phyloP scores from a whole-genome alignment of 2,888 invertebrate species.

The Melanchra persicariae region DNA sequence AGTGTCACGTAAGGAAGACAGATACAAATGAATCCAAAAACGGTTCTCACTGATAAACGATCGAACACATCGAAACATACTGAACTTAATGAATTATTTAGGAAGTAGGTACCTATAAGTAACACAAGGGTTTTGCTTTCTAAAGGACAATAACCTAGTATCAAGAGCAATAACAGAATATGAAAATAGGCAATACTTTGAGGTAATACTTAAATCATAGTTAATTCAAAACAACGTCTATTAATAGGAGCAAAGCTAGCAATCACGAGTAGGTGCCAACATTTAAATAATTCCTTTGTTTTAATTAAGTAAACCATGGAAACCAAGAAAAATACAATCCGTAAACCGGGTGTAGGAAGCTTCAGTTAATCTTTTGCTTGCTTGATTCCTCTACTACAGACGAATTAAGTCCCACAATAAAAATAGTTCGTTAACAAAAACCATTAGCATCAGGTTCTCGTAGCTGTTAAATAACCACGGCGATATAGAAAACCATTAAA shows the following conservation, averaged over 20 bases:
- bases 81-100: constrained; percentile 43
- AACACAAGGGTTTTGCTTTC: neutral
- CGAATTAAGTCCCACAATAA: constrained; percentile 11
- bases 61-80: constrained; percentile 45
- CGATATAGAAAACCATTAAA: constrained; percentile 44
- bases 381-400: neutral
- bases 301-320: constrained; percentile 17
- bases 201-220: neutral
- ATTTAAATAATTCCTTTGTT: constrained; percentile 31
- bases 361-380: constrained; percentile 15
- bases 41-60: constrained; percentile 66
- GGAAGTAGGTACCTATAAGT: constrained; percentile 35
- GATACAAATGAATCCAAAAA: constrained; percentile 69
- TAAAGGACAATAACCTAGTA: neutral
- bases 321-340: neutral
- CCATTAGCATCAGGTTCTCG: constrained; percentile 22
- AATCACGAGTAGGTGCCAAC: neutral
- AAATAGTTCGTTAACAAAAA: constrained; percentile 23
- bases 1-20: constrained; percentile 63
- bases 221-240: neutral
- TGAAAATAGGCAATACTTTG: too few relatives aligned
- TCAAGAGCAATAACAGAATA: too few relatives aligned
- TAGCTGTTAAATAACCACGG: constrained; percentile 30
- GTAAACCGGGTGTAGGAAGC: constrained; percentile 19
- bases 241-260: neutral